Percentiles rank a stretch among this genome's conserved stretches.
These are phyloP conservation scores for Cataglyphis altisquamis DNA, from an alignment of 2,888 invertebrate genomes.

Conservation along the genomic window DNA sequence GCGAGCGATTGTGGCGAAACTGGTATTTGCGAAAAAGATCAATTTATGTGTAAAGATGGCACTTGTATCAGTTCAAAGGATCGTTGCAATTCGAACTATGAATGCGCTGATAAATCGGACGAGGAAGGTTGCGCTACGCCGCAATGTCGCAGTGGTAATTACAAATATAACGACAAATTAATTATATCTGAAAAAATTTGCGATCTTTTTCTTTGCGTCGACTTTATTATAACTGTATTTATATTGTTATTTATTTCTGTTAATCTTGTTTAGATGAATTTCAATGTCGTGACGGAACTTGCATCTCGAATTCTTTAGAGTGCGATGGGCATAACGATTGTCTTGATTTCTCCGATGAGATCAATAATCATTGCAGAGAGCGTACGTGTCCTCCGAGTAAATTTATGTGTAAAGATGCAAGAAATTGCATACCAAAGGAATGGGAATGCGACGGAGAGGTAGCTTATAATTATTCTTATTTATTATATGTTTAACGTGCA, in stretches of 20 bases:
- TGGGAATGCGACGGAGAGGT: conserved; percentile 86
- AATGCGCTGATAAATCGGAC: conserved; percentile 88
- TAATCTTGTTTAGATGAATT: conserved; percentile 84
- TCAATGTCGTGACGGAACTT: conserved; percentile 90
- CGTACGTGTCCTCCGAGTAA: conserved; percentile 73
- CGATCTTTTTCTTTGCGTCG: not conserved
- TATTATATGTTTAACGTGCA: not conserved
- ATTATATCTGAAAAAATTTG: not conserved
- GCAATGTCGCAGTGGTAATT: conserved; percentile 63
- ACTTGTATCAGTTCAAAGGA: conserved; percentile 86
- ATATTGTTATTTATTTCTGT: not conserved
- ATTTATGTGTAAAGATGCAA: conserved; percentile 82
- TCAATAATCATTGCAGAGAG: conserved; percentile 84
- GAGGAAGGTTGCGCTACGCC: conserved; percentile 86
- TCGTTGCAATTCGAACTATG: conserved; percentile 87
- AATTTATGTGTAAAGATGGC: conserved; percentile 88
- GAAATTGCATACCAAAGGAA: conserved; percentile 83
- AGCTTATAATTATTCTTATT: conserved; percentile 26
- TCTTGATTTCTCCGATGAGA: conserved; percentile 91
- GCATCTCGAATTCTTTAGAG: conserved; percentile 90
- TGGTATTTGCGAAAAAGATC: conserved; percentile 83
- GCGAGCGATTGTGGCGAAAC: conserved; percentile 86
- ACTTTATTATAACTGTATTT: not conserved
- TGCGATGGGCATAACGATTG: conserved; percentile 94
- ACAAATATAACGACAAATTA: conserved; percentile 61